phyloP scores from a whole-genome alignment of 92 coral and sea anemone species.

The Porites rus region DNA sequence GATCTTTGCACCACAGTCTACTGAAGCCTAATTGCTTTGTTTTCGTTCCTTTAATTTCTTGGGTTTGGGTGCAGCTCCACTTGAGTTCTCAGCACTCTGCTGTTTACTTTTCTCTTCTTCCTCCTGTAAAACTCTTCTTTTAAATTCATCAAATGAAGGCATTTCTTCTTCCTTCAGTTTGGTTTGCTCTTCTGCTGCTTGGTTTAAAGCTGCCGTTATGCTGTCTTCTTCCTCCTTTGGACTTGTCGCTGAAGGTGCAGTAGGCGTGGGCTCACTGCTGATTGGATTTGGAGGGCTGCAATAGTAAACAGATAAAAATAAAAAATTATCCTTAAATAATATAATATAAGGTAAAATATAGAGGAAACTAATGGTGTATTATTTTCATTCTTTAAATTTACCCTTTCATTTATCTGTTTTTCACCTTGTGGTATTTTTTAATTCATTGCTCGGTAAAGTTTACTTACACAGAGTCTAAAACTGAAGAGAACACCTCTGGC shows the following conservation, averaged over 20 bases:
- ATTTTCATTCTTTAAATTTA: too few relatives aligned
- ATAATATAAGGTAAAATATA: too few relatives aligned
- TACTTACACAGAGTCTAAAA: conserved; percentile 30
- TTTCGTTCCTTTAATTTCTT: conserved; percentile 88
- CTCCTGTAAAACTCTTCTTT: conserved; percentile 80
- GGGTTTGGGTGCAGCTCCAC: conserved; percentile 52
- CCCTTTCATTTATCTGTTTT: too few relatives aligned
- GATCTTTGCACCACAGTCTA: conserved; percentile 98
- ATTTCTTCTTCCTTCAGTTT: conserved; percentile 81
- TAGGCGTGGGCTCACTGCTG: conserved; percentile 11
- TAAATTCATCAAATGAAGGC: conserved; percentile 99
- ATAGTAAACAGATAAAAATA: not conserved
- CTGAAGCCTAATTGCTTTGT: conserved; percentile 91
- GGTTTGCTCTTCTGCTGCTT: conserved; percentile 86
- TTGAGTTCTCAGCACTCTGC: conserved; percentile 45
- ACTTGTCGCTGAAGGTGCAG: conserved; percentile 13
- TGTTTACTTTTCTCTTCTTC: conserved; percentile 91
- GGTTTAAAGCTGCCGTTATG: conserved; percentile 75
- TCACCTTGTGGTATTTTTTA: too few relatives aligned
- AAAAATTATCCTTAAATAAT: not conserved
- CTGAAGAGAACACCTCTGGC: conserved; percentile 24
- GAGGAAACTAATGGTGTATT: too few relatives aligned
- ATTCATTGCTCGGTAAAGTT: not conserved
- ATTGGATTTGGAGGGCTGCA: conserved; percentile 42
- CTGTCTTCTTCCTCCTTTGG: conserved; percentile 70